phyloP scores from a whole-genome alignment of 2,797 vertebrate species.

The Naso thynnoides region DNA sequence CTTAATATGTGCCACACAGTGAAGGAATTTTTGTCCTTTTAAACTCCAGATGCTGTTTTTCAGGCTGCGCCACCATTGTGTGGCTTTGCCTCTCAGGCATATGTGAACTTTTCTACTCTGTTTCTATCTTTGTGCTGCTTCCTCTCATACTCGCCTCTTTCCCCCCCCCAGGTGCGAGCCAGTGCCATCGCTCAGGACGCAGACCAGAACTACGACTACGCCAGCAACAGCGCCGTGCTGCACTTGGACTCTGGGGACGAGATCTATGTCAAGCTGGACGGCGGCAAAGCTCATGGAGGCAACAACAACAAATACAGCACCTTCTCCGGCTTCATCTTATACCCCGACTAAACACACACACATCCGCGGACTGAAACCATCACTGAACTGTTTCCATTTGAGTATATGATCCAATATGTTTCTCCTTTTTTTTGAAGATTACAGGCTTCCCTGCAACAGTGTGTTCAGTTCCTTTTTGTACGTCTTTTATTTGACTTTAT shows the following conservation, averaged over 20 bases:
- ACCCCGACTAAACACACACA: conserved; percentile 88
- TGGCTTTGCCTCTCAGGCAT: conserved; percentile 48
- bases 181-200: conserved; percentile 98
- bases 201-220: conserved; percentile 98
- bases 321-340: conserved; percentile 98
- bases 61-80: conserved; percentile 27
- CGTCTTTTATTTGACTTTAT: conserved; percentile 27
- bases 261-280: conserved; percentile 97
- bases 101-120: conserved; percentile 48
- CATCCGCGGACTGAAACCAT: conserved; percentile 31
- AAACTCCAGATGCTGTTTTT: conserved; percentile 14
- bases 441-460: conserved; percentile 24
- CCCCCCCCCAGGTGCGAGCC: conserved; percentile 89
- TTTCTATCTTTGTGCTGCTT: not conserved
- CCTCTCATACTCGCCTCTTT: not conserved
- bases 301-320: conserved; percentile 99
- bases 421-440: conserved; percentile 33
- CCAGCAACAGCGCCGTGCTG: conserved; percentile 97
- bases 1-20: too few relatives aligned
- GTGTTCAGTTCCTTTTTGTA: conserved; percentile 46
- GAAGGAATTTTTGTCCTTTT: conserved; percentile 19
- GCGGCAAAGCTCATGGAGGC: conserved; percentile 98
- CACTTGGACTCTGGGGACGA: conserved; percentile 97
- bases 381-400: conserved; percentile 31
- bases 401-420: conserved; percentile 29